phyloP scores from a whole-genome alignment of 2,888 invertebrate genomes.

The Eupithecia abbreviata region DNA sequence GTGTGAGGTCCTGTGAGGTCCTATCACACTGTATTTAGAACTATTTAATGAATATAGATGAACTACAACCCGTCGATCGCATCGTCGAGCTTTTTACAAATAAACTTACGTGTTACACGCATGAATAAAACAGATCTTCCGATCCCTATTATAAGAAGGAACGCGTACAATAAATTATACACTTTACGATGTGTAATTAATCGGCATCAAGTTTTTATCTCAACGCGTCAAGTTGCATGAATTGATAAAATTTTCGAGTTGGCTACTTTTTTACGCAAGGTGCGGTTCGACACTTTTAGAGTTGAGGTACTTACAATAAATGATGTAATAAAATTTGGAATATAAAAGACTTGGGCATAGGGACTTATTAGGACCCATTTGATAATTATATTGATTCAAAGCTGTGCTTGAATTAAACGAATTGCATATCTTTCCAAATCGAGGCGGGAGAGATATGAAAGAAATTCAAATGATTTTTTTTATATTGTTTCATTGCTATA shows the following conservation, averaged over 20 bases:
- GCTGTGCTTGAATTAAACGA: slow-evolving; percentile 47
- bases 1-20: slow-evolving; percentile 23
- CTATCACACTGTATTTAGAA: slow-evolving; percentile 24
- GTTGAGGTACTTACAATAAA: slow-evolving; percentile 33
- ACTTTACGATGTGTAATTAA: slow-evolving; percentile 59
- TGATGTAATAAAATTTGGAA: slow-evolving; percentile 41
- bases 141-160: slow-evolving; percentile 40
- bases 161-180: slow-evolving; percentile 55
- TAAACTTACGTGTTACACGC: slow-evolving; percentile 36
- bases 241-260: slow-evolving; percentile 51
- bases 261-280: slow-evolving; percentile 53
- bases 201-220: slow-evolving; percentile 61
- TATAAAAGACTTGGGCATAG: slow-evolving; percentile 57
- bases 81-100: slow-evolving; percentile 27
- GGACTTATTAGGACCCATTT: slow-evolving; percentile 72
- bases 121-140: slow-evolving; percentile 41
- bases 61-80: slow-evolving; percentile 19
- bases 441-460: background rate
- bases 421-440: background rate
- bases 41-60: slow-evolving; percentile 27
- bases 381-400: slow-evolving; percentile 80
- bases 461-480: too few relatives aligned
- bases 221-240: slow-evolving; percentile 52
- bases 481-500: background rate
- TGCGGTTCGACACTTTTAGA: slow-evolving; percentile 46